phyloP scores from a whole-genome alignment of 2,113 vertebrate genomes.

The Ascaphus truei region DNA sequence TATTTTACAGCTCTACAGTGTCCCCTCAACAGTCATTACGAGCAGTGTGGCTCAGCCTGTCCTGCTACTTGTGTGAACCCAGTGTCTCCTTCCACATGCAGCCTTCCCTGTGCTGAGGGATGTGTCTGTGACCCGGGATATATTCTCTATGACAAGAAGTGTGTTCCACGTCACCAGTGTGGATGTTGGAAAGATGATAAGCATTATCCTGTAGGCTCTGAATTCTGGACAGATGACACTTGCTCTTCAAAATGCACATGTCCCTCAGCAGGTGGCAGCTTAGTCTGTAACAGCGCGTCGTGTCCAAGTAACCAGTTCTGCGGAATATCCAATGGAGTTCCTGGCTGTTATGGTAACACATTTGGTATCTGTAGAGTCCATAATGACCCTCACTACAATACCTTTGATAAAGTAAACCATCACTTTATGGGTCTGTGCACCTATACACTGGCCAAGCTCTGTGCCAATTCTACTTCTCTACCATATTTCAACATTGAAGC shows the following conservation, averaged over 20 bases:
- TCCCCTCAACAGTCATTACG: constrained; percentile 38
- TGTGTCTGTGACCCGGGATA: constrained; percentile 44
- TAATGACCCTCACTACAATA: constrained; percentile 62
- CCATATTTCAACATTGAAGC: constrained; percentile 70
- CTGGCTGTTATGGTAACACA: constrained; percentile 27
- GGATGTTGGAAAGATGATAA: constrained; percentile 48
- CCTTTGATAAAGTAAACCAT: constrained; percentile 70
- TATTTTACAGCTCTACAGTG: constrained; percentile 46
- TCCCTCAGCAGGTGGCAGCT: constrained; percentile 42
- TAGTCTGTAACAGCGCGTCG: constrained; percentile 55
- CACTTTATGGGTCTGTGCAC: constrained; percentile 68
- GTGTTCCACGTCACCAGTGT: constrained; percentile 43
- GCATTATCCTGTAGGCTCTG: constrained; percentile 47
- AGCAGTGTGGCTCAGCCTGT: constrained; percentile 47
- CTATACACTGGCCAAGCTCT: constrained; percentile 70
- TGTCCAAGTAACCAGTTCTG: constrained; percentile 60
- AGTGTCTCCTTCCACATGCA: neutral
- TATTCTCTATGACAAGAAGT: constrained; percentile 41
- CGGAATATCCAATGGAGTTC: constrained; percentile 41
- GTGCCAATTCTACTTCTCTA: constrained; percentile 49
- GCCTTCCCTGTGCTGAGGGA: constrained; percentile 34
- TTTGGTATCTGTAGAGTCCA: constrained; percentile 65
- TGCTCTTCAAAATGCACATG: constrained; percentile 64
- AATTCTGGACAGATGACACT: constrained; percentile 65
- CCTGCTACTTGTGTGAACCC: constrained; percentile 50